Base-by-base conservation (phyloP, 1,140 invertebrate species). In the Diachasmimorpha longicaudata region DNA sequence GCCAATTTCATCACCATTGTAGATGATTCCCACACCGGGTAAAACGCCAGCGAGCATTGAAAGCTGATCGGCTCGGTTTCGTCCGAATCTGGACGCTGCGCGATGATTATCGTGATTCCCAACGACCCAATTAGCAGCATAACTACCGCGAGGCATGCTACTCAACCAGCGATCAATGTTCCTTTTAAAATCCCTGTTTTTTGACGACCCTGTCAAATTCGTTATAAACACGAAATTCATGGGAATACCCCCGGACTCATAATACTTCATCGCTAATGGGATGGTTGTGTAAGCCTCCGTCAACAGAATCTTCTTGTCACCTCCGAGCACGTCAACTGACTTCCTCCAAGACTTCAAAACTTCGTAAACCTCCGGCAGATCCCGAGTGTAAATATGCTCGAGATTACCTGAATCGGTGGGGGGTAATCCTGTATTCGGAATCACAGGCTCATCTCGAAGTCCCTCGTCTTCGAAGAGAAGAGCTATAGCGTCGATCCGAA, bases 1-100 rank as follows among this genome's bases (percentile, higher is more conserved):
- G 1, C 92, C 95, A 74, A 95, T 91, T 85, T 96, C 94, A 85
- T 95, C 94, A 46, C 94, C 93, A 82, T 94, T 92, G 84, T 95
- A 95, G 42, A 91, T 91, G 14, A 94, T 89, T 0, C 92, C 89
- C 14, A 93, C 91, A 0, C 94, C 94, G 0, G 93, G 92, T 48
- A 95, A 81, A 0, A 93, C 84, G 74, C 92, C 85, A 5, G 90
- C 87, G 23, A 95, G 79, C 82, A 93, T 93, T 73, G 93, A 89
- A 8, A 93, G 85, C n/a, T 90, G 87, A 85, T 95, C 94, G 0
- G 93, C 91, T 77, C 93, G 88, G 48, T 92, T 89, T 0, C 85
- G 75, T 2, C 93, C 93, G 76, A 93, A 91, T 42, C 94, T 87
- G 1, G 89, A 90, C 0, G 93, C 91, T 52, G 94, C 90, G 23